A percentile compares a stretch with the other conserved stretches of the same genome.
Evolutionary conservation across 2,797 vertebrate species (phyloP).

Genomic region (Ibycter americanus): DNA sequence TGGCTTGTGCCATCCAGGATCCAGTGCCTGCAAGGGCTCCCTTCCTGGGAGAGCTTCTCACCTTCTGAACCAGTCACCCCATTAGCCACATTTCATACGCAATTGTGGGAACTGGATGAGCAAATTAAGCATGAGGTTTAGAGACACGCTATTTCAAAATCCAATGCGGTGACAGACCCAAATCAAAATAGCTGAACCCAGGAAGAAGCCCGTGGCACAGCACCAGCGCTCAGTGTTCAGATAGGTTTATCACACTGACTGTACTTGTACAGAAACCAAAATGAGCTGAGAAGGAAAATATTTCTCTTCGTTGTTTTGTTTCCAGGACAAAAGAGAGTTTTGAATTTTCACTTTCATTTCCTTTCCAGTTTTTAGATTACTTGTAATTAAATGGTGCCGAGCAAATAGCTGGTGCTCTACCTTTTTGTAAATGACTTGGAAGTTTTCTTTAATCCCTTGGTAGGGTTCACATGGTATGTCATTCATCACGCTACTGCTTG

Average conservation of each 20-base stretch:
- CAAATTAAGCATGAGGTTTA: neutral
- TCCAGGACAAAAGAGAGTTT: neutral
- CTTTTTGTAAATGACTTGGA: neutral
- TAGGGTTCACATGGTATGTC: neutral
- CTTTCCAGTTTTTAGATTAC: neutral
- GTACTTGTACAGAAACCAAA: neutral
- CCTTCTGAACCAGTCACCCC: neutral
- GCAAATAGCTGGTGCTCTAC: neutral
- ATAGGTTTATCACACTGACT: neutral
- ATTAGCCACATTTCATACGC: neutral
- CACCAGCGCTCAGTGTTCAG: neutral
- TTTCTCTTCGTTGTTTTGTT: neutral
- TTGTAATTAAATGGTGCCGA: neutral
- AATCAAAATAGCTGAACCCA: neutral
- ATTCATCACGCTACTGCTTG: neutral
- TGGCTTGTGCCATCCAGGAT: neutral
- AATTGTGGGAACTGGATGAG: neutral
- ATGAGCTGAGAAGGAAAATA: constrained; percentile 1
- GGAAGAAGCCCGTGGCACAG: neutral
- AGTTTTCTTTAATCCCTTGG: neutral
- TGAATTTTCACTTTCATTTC: neutral
- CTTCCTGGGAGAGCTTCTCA: neutral
- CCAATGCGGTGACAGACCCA: neutral
- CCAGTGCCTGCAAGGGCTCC: neutral
- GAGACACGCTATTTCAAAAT: neutral